Percentiles rank a stretch among this genome's conserved stretches.
Conservation (phyloP, 1,140 invertebrate species). For the Penaeus indicus region DNA sequence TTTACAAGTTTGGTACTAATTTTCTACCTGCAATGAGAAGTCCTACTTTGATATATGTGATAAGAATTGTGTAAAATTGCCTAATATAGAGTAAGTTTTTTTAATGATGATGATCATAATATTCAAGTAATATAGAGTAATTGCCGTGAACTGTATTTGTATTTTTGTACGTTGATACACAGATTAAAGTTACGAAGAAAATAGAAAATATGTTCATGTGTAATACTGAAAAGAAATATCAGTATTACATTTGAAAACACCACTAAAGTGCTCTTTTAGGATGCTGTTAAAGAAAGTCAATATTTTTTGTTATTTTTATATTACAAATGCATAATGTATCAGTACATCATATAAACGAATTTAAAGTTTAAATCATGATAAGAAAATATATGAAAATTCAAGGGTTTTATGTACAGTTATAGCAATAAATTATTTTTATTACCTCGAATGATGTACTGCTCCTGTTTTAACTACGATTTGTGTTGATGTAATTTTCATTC, state of each 20-base stretch:
- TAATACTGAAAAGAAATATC: not conserved
- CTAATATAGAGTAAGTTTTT: slow-evolving; percentile 4
- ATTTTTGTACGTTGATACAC: slow-evolving; percentile 38
- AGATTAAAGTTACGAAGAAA: not conserved
- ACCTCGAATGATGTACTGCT: slow-evolving; percentile 21
- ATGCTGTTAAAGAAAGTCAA: too few relatives aligned
- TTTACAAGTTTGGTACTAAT: not conserved
- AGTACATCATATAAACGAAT: too few relatives aligned
- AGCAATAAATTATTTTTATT: slow-evolving; percentile 3
- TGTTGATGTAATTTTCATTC: slow-evolving; percentile 20
- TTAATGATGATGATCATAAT: too few relatives aligned
- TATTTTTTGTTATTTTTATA: too few relatives aligned
- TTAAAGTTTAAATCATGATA: too few relatives aligned
- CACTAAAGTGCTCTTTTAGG: too few relatives aligned
- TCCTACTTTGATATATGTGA: slow-evolving; percentile 20
- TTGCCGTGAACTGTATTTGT: slow-evolving; percentile 6
- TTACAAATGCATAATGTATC: too few relatives aligned
- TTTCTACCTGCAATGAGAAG: not conserved
- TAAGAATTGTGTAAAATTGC: slow-evolving; percentile 14
- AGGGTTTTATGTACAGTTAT: too few relatives aligned
- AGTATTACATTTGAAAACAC: not conserved
- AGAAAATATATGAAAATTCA: too few relatives aligned
- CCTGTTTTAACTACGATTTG: slow-evolving; percentile 32
- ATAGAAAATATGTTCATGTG: not conserved
- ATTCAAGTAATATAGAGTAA: not conserved